Evolutionary conservation across 1,140 invertebrate species (phyloP), one percentile per base, ranked within the genome.

Genomic region (Apis dorsata): DNA sequence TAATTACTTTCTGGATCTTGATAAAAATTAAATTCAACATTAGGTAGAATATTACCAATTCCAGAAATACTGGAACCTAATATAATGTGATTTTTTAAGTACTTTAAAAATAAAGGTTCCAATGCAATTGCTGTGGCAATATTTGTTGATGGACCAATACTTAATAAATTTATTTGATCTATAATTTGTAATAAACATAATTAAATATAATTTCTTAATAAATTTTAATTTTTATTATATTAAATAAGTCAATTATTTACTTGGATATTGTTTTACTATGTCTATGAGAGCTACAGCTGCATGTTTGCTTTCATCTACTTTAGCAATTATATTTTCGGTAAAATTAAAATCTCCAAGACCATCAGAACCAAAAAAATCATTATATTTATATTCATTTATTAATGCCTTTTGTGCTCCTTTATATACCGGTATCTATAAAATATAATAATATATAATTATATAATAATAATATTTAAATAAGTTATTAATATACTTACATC

Each of bases 11-110:
- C 95, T 2, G 96, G 96, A 88, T 97, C 96, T 72, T 91, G 88
- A 24, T 91, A 90, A 86, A 97, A 97, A 91, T 97, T 97, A 88
- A 95, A 97, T 91, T 97, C 96, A 0, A 95, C 93, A 15, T 94
- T 94, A 0, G 94, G 91, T 17, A 85, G 86, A 7, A 92, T 86
- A 75, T 96, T 95, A 13, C 96, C 96, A 17, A 94, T 84, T 72
- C 93, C 94, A n/a, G 90, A 85, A 19, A 94, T 88, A 83, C 95
- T 96, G 59, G 95, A 95, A 71, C 96, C 96, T 95, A 96, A 95
- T 59, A 96, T 93, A 19, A 94, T 93, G 28, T 96, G 84, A 65
- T 93, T 87, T 83, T 95, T 94, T 24, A 95, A 88, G 70, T 94
- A 94, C n/a, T 81, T 84, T 0, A 92, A 90, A 86, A 96, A 95